Percentiles rank a stretch among this genome's conserved stretches.
phyloP scores from a whole-genome alignment of 2,888 invertebrate genomes.

The Leptura quadrifasciata region DNA sequence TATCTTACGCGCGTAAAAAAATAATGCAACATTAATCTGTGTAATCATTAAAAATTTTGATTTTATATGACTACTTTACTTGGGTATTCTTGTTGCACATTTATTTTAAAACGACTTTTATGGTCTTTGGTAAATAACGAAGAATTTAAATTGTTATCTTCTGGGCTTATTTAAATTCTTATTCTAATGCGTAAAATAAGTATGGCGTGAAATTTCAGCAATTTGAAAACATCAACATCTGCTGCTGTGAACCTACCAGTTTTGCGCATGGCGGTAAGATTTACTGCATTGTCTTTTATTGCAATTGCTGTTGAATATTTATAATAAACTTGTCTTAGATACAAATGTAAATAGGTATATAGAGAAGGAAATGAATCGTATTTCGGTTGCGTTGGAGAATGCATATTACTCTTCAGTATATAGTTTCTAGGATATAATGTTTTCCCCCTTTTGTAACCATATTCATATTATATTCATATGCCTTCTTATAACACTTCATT shows the following conservation, averaged over 20 bases:
- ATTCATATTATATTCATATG: conserved; percentile 38
- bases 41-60: no score
- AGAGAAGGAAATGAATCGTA: conserved; percentile 27
- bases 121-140: not conserved
- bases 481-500: conserved; percentile 39
- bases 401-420: conserved; percentile 32
- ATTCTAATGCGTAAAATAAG: conserved; percentile 6
- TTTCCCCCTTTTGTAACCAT: conserved; percentile 25
- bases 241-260: conserved; percentile 13
- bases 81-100: not conserved
- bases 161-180: conserved; percentile 9
- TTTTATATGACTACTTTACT: not conserved
- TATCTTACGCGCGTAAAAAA: no score
- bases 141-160: not conserved
- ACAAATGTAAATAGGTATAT: conserved; percentile 35
- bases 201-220: conserved; percentile 17
- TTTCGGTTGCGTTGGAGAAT: conserved; percentile 19
- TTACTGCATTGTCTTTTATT: conserved; percentile 36
- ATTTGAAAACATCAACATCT: conserved; percentile 29
- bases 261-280: conserved; percentile 28
- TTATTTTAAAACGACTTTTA: not conserved
- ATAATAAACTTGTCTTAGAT: conserved; percentile 34
- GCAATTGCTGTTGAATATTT: conserved; percentile 40
- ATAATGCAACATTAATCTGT: no score
- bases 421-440: conserved; percentile 35